A percentile compares a stretch with the other conserved stretches of the same genome.
phyloP scores from a whole-genome alignment of 2,888 invertebrate species.

The Yponomeuta sedellus region DNA sequence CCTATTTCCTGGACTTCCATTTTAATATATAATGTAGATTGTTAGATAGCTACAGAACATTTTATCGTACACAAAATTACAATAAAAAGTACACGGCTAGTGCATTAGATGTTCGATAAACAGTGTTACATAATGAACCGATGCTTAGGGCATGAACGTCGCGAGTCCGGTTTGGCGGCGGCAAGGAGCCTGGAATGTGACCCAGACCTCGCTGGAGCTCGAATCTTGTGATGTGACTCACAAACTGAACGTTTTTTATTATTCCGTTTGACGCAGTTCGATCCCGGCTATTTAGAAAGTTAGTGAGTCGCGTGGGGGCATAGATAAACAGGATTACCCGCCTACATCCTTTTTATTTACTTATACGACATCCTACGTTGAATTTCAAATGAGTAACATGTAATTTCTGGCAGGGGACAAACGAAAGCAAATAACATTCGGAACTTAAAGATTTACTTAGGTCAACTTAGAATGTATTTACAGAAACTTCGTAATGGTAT shows the following conservation, averaged over 20 bases:
- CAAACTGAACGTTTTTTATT: conserved; percentile 39
- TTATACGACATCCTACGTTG: conserved; percentile 37
- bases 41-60: not conserved
- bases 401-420: not conserved
- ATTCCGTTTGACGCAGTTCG: conserved; percentile 27
- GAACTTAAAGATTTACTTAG: not conserved
- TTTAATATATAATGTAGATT: conserved; percentile 1
- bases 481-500: not conserved
- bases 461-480: not conserved
- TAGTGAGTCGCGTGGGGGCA: conserved; percentile 49
- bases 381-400: conserved; percentile 23
- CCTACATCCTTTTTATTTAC: conserved; percentile 40
- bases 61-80: not conserved
- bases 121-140: conserved; percentile 7
- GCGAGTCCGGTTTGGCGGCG: conserved; percentile 37
- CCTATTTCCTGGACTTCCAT: not conserved
- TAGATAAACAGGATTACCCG: conserved; percentile 56
- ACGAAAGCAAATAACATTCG: not conserved
- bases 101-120: not conserved
- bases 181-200: conserved; percentile 59
- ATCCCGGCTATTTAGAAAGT: conserved; percentile 59
- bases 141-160: conserved; percentile 11
- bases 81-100: not conserved
- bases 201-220: conserved; percentile 64
- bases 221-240: conserved; percentile 46